Percentiles rank a stretch among this genome's conserved stretches.
These are phyloP conservation scores for Babylonia areolata DNA, from an alignment of 1,140 invertebrate genomes.

Conservation along the genomic window DNA sequence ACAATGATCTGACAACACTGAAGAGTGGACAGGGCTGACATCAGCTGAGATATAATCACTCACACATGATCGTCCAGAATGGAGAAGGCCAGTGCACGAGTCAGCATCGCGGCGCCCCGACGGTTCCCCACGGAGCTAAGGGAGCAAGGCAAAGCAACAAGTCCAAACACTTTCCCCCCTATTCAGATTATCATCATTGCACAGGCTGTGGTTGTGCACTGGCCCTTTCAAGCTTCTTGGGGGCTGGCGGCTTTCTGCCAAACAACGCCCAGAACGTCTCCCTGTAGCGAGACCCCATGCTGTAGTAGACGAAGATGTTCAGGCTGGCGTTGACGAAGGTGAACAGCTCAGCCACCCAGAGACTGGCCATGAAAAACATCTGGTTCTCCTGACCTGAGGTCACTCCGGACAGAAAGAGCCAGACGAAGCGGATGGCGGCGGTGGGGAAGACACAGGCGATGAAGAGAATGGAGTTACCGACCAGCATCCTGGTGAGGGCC, in stretches of 20 bases:
- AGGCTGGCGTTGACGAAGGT: neutral
- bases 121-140: too few relatives aligned
- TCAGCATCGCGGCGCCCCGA: too few relatives aligned
- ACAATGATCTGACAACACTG: too few relatives aligned
- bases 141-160: too few relatives aligned
- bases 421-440: neutral
- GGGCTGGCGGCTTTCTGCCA: neutral
- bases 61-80: too few relatives aligned
- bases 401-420: neutral
- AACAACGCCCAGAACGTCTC: slow-evolving; percentile 12
- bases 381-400: neutral
- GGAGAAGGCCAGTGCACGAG: too few relatives aligned
- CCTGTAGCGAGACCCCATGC: slow-evolving; percentile 18
- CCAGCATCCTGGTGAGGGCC: slow-evolving; percentile 21
- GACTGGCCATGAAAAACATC: neutral
- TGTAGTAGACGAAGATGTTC: slow-evolving; percentile 28
- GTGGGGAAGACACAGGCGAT: neutral
- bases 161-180: too few relatives aligned
- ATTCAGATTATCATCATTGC: too few relatives aligned
- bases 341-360: neutral
- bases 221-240: too few relatives aligned
- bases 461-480: slow-evolving; percentile 6
- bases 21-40: too few relatives aligned
- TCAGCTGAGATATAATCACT: too few relatives aligned
- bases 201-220: too few relatives aligned